phyloP scores from a whole-genome alignment of 2,797 vertebrate genomes.

The Setipinna tenuifilis region DNA sequence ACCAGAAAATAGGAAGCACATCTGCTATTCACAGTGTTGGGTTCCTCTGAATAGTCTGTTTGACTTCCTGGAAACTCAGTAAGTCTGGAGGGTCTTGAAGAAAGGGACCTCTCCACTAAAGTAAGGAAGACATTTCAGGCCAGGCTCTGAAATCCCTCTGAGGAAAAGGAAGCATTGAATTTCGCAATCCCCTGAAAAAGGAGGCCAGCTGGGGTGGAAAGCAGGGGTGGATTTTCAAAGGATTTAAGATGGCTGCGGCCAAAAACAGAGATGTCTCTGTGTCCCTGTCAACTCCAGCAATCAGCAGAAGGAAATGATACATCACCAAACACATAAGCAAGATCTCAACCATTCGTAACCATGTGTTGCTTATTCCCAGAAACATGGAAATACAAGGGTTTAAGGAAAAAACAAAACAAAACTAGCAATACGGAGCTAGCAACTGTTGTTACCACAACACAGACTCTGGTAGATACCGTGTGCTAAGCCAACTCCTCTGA shows the following conservation, averaged over 20 bases:
- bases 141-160: constrained; percentile 1
- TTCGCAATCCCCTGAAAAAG: neutral
- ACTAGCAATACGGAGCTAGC: neutral
- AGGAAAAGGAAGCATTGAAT: constrained; percentile 27
- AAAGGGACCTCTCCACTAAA: neutral
- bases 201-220: neutral
- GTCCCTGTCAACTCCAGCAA: neutral
- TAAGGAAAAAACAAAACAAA: neutral
- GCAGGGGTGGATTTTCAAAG: neutral
- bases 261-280: constrained; percentile 11
- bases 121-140: neutral
- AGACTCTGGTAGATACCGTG: neutral
- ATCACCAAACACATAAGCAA: constrained; percentile 4
- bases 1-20: neutral
- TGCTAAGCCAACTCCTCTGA: neutral
- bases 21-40: constrained; percentile 5
- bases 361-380: neutral
- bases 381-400: neutral
- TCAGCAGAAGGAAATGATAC: neutral
- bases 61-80: neutral
- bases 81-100: constrained; percentile 13
- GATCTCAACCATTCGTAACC: neutral
- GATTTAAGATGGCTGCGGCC: constrained; percentile 13
- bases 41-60: constrained; percentile 16
- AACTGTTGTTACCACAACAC: neutral